phyloP scores from a whole-genome alignment of 1,140 invertebrate genomes.

The Bombus confusus region DNA sequence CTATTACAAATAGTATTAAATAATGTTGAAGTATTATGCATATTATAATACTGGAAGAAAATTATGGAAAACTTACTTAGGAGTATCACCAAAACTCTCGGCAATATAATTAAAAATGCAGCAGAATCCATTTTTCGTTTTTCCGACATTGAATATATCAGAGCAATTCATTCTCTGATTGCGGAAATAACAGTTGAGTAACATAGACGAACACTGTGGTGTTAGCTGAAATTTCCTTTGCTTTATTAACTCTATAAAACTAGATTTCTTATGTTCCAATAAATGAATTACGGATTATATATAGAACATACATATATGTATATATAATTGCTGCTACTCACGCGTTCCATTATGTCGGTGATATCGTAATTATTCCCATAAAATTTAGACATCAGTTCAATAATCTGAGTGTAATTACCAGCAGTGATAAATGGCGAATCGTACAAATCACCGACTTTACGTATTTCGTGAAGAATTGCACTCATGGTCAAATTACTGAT shows the following conservation, averaged over 20 bases:
- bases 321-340: background rate
- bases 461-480: slow-evolving; percentile 26
- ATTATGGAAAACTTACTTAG: slow-evolving; percentile 25
- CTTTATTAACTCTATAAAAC: background rate
- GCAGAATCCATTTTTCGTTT: slow-evolving; percentile 83
- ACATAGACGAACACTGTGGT: slow-evolving; percentile 81
- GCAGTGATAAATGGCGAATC: background rate
- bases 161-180: slow-evolving; percentile 75
- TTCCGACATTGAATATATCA: slow-evolving; percentile 78
- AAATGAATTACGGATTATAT: background rate
- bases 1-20: background rate
- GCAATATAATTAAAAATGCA: slow-evolving; percentile 84
- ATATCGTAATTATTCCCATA: slow-evolving; percentile 41
- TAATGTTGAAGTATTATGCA: too few species aligned
- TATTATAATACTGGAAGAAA: too few species aligned
- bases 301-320: background rate
- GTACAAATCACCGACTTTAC: slow-evolving; percentile 52
- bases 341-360: slow-evolving; percentile 46
- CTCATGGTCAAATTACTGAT: slow-evolving; percentile 17
- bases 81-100: slow-evolving; percentile 50
- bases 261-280: background rate
- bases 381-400: slow-evolving; percentile 34
- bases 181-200: slow-evolving; percentile 81
- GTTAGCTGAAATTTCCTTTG: slow-evolving; percentile 75
- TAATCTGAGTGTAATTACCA: background rate